These are phyloP conservation scores for Psylliodes chrysocephalus DNA, from an alignment of 2,888 invertebrate species.

Conservation along the genomic window DNA sequence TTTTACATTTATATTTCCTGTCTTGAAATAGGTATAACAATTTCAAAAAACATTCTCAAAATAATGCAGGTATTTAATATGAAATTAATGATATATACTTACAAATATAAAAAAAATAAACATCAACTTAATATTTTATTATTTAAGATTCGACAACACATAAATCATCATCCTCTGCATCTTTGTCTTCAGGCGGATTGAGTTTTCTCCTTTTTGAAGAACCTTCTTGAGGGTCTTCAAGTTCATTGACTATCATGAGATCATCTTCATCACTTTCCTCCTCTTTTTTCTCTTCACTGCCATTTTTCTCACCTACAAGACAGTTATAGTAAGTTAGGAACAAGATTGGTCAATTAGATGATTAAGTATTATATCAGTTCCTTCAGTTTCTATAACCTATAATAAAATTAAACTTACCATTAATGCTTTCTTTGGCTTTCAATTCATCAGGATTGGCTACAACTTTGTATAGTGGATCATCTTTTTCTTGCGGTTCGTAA, in stretches of 20 bases:
- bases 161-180: conserved; percentile 39
- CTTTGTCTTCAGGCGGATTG: conserved; percentile 44
- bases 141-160: conserved; percentile 37
- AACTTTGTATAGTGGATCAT: conserved; percentile 74
- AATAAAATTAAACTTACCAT: no score
- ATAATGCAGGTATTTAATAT: no score
- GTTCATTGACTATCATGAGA: conserved; percentile 52
- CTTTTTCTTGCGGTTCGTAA: conserved; percentile 68
- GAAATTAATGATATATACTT: not conserved
- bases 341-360: no score
- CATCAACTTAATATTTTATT: not conserved
- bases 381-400: no score
- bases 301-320: conserved; percentile 40
- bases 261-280: conserved; percentile 57
- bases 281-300: conserved; percentile 39
- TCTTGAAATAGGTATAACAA: no score
- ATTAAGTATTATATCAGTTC: no score
- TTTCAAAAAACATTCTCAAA: no score
- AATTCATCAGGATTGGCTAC: conserved; percentile 69
- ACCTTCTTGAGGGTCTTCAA: conserved; percentile 57
- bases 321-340: no score
- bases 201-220: conserved; percentile 59
- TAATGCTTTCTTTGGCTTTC: conserved; percentile 64
- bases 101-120: not conserved
- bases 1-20: no score